Base-by-base conservation (phyloP, 2,113 vertebrate genomes). In the Microcebus tavaratra region DNA sequence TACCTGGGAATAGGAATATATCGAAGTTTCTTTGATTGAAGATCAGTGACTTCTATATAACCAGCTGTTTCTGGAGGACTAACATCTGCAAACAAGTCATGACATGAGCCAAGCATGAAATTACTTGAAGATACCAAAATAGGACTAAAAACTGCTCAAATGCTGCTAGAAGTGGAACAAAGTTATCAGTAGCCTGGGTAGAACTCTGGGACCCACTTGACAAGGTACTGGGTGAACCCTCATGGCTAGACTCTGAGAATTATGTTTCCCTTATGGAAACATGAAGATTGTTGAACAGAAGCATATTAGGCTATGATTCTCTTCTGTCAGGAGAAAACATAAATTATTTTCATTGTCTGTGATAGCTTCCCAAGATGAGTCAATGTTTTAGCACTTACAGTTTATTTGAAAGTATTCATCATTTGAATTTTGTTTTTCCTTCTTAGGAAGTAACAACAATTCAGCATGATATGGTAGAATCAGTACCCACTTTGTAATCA, bases 1-100 rank as follows among this genome's bases (percentile, higher is more conserved):
- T 99, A 99, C 99, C 99, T 99, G 8, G 99, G 99, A 87, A 99
- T 98, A 55, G 99, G 99, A 96, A 99, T 99, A 80, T 99, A 99
- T 98, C 99, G 99, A 81, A 99, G 98, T 98, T 99, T 99, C 97
- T 99, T 99, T 80, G 99, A 99, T 97, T 98, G 99, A 89, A 99
- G 99, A 96, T 99, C 99, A 7, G 99, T 99, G 96, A 99, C 99
- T 98, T 99, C 99, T 98, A 99, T 98, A 97, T 99, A 99, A 20
- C 99, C 99, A 83, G 99, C 98, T 36, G 99, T 98, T 97, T 99
- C 96, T 42, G 99, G 99, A 90, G 99, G 99, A 15, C 98, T 99
- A 85, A 99, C 98, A 97, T 99, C 99, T 99, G 98, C 85, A 98
- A 96, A 97, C 53, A 96, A 97, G 98, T 84, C 98, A 97, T 8